These are phyloP conservation scores for Tetramorium bicarinatum DNA, from an alignment of 2,888 invertebrate genomes.

Conservation along the genomic window DNA sequence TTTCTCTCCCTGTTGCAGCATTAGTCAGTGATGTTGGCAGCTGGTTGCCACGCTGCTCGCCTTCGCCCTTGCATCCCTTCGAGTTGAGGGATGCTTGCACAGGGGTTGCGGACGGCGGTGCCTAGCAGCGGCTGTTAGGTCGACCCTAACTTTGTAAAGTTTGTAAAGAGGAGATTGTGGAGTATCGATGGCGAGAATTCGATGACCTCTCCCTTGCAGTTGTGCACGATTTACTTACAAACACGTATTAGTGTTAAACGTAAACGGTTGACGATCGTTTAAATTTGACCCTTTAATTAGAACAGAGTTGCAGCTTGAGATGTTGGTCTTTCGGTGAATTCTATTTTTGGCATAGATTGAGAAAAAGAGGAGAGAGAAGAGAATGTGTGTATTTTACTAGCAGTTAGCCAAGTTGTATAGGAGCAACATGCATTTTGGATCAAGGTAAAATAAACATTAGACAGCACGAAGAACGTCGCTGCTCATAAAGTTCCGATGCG, in stretches of 20 bases:
- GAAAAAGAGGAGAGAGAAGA: neutral
- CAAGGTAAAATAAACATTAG: neutral
- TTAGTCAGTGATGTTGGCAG: slow-evolving; percentile 83
- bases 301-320: neutral
- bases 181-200: slow-evolving; percentile 10
- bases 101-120: slow-evolving; percentile 71
- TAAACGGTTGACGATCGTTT: slow-evolving; percentile 43
- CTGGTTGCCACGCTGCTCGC: slow-evolving; percentile 78
- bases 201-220: slow-evolving; percentile 89
- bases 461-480: neutral
- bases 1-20: slow-evolving; percentile 83
- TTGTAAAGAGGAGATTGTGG: slow-evolving; percentile 19
- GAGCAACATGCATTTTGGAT: neutral
- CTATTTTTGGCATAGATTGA: neutral
- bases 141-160: slow-evolving; percentile 18
- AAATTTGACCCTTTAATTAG: neutral
- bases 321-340: neutral
- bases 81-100: slow-evolving; percentile 74
- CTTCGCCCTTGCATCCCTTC: slow-evolving; percentile 77
- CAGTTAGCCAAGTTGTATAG: neutral
- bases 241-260: slow-evolving; percentile 90
- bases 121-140: slow-evolving; percentile 64
- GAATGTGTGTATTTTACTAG: no score
- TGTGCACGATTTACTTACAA: slow-evolving; percentile 89
- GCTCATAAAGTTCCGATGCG: slow-evolving; percentile 2